Conservation (phyloP, 2,888 invertebrate genomes). For the Drosophila multiciliata region DNA sequence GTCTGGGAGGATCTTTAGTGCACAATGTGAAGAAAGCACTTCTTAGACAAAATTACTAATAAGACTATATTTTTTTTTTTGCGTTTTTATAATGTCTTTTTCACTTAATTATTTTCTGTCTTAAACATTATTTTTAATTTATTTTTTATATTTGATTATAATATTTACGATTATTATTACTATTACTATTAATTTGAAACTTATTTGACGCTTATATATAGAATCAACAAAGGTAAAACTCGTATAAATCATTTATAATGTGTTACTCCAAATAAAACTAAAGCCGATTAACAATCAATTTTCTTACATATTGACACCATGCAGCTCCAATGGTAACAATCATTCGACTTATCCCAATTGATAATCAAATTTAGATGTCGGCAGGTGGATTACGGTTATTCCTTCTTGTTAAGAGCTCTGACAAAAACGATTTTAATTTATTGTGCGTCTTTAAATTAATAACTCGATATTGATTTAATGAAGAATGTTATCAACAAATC, state of each 20-base stretch:
- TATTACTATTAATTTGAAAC: neutral
- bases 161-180: neutral
- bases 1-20: neutral
- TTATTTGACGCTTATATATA: neutral
- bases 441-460: neutral
- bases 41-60: neutral
- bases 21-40: neutral
- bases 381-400: neutral
- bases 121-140: neutral
- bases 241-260: neutral
- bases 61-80: neutral
- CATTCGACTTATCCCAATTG: neutral
- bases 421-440: neutral
- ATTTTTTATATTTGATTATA: neutral
- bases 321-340: neutral
- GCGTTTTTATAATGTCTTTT: neutral
- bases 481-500: neutral
- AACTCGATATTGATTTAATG: neutral
- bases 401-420: neutral
- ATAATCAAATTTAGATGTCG: neutral
- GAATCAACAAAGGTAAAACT: neutral
- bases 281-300: neutral
- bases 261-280: neutral
- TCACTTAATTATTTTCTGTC: neutral
- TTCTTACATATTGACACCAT: neutral